Conservation (phyloP, 2,888 invertebrate species). For the Thumatha senex region DNA sequence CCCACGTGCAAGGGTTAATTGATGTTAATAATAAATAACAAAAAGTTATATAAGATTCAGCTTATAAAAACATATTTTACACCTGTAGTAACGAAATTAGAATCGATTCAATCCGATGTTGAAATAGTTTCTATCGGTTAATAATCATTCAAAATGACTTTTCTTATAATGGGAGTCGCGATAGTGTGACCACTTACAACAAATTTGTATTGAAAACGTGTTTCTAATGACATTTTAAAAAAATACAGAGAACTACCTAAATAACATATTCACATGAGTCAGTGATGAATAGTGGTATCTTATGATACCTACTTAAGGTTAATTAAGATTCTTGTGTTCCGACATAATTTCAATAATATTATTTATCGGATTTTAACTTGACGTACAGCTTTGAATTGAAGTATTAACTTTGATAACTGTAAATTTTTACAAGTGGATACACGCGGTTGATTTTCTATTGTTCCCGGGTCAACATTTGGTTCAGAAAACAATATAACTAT, state of each 20-base stretch:
- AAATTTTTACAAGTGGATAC: background rate
- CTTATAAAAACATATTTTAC: slow-evolving; percentile 55
- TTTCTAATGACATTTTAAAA: slow-evolving; percentile 47
- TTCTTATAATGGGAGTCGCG: slow-evolving; percentile 51
- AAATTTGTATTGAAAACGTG: slow-evolving; percentile 36
- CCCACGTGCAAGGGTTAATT: slow-evolving; percentile 64
- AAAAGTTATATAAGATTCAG: slow-evolving; percentile 47
- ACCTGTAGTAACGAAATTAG: slow-evolving; percentile 52
- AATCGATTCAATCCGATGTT: slow-evolving; percentile 58
- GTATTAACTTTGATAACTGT: slow-evolving; percentile 1
- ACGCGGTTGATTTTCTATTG: too few species aligned
- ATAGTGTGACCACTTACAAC: slow-evolving; percentile 44
- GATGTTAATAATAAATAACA: slow-evolving; percentile 69
- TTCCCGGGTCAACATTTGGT: too few species aligned
- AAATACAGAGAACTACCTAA: slow-evolving; percentile 22
- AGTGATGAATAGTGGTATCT: slow-evolving; percentile 39
- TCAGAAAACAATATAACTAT: too few species aligned
- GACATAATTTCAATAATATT: slow-evolving; percentile 7
- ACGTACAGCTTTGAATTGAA: slow-evolving; percentile 9
- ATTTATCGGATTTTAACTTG: slow-evolving; percentile 13
- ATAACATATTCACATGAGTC: slow-evolving; percentile 23
- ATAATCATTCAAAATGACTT: slow-evolving; percentile 51
- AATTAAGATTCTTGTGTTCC: slow-evolving; percentile 30
- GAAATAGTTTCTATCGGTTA: slow-evolving; percentile 45
- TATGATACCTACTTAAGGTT: slow-evolving; percentile 26